Evolutionary conservation across 2,888 invertebrate species (phyloP), one percentile per base, ranked within the genome.

Genomic region (Panzeria rudis): DNA sequence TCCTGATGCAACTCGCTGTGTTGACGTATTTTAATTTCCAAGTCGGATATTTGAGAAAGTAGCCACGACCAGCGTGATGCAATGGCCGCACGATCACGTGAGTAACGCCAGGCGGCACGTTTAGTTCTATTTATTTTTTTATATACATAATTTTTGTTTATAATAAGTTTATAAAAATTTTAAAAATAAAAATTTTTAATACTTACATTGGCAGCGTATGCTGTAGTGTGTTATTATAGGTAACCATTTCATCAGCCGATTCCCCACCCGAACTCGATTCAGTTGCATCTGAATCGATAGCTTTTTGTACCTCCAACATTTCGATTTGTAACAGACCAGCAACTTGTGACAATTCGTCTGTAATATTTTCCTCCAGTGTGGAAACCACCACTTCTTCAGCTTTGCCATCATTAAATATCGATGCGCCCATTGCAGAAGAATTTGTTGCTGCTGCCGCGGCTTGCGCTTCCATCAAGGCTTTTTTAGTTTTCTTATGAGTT

Each of bases 211-310:
- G 94, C 92, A 97, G 94, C 84, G 94, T 94, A 89, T 96, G 95
- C 90, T 96, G 96, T 89, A 95, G 95, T 66, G 95, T 94, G 93
- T 97, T 97, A 92, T 95, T 96, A 93, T 96, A 97, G 83, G 93
- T 93, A 87, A 96, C 95, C 93, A 96, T 95, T 92, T 98, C 98
- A 93, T 98, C 98, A 92, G 97, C 97, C 89, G 97, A 98, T 92
- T 98, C 98, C 41, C 97, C 98, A 72, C 98, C 98, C 17, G 98
- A 98, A 90, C 98, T 98, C 84, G 97, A 97, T 17, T 96, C 97
- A 0, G 98, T 98, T 44, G 97, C 98, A 93, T 98, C 98, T 1
- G 98, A 97, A 92, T 98, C 98, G 86, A 97, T 93, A 88, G 95
- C 95, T 83, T 94, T 94, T 90, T 97, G 96, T 77, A 97, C 94